Percentiles rank a stretch among this genome's conserved stretches.
phyloP scores from a whole-genome alignment of 2,888 invertebrate genomes.

The Isoperla grammatica region DNA sequence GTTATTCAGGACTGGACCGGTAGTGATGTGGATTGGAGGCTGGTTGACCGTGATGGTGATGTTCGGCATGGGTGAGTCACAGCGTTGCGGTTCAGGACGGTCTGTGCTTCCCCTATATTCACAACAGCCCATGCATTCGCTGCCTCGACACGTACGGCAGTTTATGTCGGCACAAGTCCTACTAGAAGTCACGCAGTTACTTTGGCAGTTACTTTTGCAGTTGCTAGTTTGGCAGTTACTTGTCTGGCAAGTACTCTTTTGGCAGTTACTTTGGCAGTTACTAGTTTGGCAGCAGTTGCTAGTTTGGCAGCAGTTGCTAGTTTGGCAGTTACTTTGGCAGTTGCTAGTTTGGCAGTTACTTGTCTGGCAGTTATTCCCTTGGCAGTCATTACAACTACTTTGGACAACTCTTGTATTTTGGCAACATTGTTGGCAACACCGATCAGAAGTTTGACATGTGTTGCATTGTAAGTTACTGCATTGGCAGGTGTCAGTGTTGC shows the following conservation, averaged over 20 bases:
- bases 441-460: background rate
- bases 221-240: too few species aligned
- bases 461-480: conserved; percentile 3
- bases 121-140: too few species aligned
- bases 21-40: background rate
- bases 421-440: conserved; percentile 14
- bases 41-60: conserved; percentile 22
- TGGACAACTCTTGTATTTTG: too few species aligned
- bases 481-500: background rate
- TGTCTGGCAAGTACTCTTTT: background rate
- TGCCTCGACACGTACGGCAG: too few species aligned
- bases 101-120: background rate
- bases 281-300: background rate
- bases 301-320: background rate
- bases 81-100: background rate
- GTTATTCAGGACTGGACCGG: background rate
- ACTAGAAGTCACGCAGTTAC: background rate
- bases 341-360: background rate
- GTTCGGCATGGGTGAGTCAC: conserved; percentile 13
- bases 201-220: background rate
- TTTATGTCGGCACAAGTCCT: too few species aligned
- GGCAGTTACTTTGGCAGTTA: background rate
- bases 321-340: conserved; percentile 4
- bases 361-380: too few species aligned
- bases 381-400: too few species aligned